These are phyloP conservation scores for Erpornis zantholeuca DNA, from an alignment of 2,113 vertebrate genomes.

Conservation along the genomic window DNA sequence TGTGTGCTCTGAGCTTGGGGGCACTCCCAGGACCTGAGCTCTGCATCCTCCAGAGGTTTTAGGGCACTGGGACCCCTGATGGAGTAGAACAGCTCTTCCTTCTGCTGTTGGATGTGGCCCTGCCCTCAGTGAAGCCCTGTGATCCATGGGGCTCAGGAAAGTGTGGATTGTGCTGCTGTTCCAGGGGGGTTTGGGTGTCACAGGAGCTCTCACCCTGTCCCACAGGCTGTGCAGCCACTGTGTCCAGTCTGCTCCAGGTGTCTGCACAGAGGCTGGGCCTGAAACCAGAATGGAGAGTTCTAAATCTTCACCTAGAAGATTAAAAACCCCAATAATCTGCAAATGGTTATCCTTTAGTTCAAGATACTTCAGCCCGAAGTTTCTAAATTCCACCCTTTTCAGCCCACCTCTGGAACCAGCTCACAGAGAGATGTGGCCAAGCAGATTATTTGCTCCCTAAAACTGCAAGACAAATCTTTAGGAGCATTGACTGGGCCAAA, in stretches of 20 bases:
- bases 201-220: neutral
- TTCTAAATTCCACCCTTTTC: neutral
- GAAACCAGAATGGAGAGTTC: neutral
- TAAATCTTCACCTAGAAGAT: neutral
- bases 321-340: neutral
- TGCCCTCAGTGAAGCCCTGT: neutral
- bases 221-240: fast-evolving
- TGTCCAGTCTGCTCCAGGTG: neutral
- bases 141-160: fast-evolving
- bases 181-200: neutral
- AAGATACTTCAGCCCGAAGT: neutral
- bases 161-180: neutral
- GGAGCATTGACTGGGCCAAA: neutral
- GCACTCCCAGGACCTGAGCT: neutral
- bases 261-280: neutral
- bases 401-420: neutral
- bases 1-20: neutral
- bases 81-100: neutral
- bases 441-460: neutral
- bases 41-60: neutral
- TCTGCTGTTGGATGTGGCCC: neutral
- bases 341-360: neutral
- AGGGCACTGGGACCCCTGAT: neutral
- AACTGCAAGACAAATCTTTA: neutral
- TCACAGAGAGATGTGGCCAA: neutral